phyloP scores from a whole-genome alignment of 1,140 invertebrate genomes.

The Heliconius himera region DNA sequence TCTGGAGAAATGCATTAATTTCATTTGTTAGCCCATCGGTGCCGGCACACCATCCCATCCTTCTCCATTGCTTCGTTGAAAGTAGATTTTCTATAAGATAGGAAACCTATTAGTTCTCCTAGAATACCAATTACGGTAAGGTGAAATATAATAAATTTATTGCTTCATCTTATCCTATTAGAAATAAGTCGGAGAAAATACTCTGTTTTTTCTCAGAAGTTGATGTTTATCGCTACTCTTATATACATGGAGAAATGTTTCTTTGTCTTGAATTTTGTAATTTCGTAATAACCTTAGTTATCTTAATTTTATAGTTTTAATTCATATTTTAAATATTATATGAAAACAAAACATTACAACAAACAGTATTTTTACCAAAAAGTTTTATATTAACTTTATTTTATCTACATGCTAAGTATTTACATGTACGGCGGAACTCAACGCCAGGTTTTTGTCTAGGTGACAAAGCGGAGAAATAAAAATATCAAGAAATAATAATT shows the following conservation, averaged over 20 bases:
- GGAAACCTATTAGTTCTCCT: slow-evolving; percentile 61
- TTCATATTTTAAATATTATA: background rate
- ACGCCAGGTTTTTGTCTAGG: no score
- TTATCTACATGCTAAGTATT: background rate
- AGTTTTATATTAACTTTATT: background rate
- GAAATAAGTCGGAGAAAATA: slow-evolving; percentile 2
- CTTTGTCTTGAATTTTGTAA: background rate
- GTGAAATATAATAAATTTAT: slow-evolving; percentile 35
- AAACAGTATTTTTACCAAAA: background rate
- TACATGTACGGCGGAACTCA: no score
- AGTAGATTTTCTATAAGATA: slow-evolving; percentile 67
- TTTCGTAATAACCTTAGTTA: background rate
- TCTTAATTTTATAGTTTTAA: background rate
- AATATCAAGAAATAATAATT: no score
- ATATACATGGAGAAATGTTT: background rate
- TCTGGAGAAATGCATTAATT: slow-evolving; percentile 79
- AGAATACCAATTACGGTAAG: slow-evolving; percentile 43
- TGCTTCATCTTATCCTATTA: slow-evolving; percentile 22
- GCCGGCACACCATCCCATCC: slow-evolving; percentile 49
- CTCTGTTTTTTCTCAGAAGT: background rate
- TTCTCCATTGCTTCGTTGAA: slow-evolving; percentile 53
- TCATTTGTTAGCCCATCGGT: slow-evolving; percentile 76
- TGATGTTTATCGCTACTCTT: slow-evolving; percentile 12
- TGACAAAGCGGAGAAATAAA: no score
- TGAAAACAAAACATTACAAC: no score